These are phyloP conservation scores for Apodemia hepburni DNA, from an alignment of 2,888 invertebrate genomes.

Conservation along the genomic window DNA sequence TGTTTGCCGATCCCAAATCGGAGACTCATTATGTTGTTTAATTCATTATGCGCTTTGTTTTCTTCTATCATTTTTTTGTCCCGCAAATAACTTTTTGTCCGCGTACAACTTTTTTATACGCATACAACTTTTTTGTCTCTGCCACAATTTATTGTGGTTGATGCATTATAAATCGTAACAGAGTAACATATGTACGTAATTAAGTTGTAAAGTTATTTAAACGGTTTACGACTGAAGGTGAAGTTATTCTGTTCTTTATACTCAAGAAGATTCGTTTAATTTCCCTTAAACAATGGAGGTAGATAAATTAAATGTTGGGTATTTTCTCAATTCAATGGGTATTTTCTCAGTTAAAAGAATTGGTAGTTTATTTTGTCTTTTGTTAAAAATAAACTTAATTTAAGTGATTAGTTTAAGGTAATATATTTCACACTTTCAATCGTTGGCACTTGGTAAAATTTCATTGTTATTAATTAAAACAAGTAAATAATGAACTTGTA, in stretches of 20 bases:
- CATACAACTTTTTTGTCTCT: conserved; percentile 37
- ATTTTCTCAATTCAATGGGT: too few relatives aligned
- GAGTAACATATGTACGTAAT: conserved; percentile 75
- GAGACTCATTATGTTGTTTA: conserved; percentile 69
- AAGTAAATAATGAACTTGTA: too few relatives aligned
- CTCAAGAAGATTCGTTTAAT: conserved; percentile 38
- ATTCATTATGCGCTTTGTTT: conserved; percentile 77
- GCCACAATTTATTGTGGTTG: conserved; percentile 62
- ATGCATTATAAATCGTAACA: conserved; percentile 70
- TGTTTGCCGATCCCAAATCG: conserved; percentile 52
- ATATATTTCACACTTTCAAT: too few relatives aligned
- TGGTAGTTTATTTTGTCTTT: too few relatives aligned
- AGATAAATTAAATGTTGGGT: conserved; percentile 21
- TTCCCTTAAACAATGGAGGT: conserved; percentile 51
- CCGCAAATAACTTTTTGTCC: conserved; percentile 59
- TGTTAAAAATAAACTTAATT: too few relatives aligned
- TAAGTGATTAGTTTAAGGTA: too few relatives aligned
- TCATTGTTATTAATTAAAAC: too few relatives aligned
- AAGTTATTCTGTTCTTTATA: conserved; percentile 38
- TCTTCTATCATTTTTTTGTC: conserved; percentile 58
- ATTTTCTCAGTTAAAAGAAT: too few relatives aligned
- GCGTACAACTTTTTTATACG: neutral
- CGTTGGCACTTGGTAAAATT: too few relatives aligned
- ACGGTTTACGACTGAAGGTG: conserved; percentile 56
- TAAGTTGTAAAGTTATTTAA: conserved; percentile 68